A percentile compares a stretch with the other conserved stretches of the same genome.
Evolutionary conservation across 23 tunicate species (phyloP).

Genomic region (Ascidia mentula): DNA sequence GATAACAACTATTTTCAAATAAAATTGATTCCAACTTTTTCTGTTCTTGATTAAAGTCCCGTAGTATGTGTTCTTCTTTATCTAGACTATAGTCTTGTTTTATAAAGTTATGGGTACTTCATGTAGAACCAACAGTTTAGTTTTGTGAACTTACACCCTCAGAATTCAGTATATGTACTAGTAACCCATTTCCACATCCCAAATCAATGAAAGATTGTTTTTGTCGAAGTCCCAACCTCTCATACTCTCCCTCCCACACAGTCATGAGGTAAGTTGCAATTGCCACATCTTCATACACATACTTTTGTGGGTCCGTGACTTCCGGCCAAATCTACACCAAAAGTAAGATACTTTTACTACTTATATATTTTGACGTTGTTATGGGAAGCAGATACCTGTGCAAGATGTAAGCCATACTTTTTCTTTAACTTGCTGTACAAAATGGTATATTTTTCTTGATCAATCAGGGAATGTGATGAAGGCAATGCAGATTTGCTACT

Average conservation of each 20-base stretch:
- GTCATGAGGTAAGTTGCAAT: constrained; percentile 89
- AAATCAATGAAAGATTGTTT: constrained; percentile 78
- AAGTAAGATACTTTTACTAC: background rate
- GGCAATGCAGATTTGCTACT: constrained; percentile 35
- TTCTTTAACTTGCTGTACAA: constrained; percentile 55
- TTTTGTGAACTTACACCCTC: constrained; percentile 69
- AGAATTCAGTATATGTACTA: constrained; percentile 73
- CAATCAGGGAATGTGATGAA: constrained; percentile 50
- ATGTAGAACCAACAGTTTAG: too few species aligned
- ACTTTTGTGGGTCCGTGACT: constrained; percentile 98
- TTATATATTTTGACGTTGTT: background rate
- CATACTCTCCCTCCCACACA: constrained; percentile 72
- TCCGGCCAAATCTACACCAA: constrained; percentile 79
- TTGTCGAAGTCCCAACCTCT: background rate
- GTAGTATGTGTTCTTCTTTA: too few species aligned
- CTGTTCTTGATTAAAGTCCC: too few species aligned
- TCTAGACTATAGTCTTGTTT: too few species aligned
- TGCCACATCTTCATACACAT: constrained; percentile 94
- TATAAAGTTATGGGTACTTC: too few species aligned
- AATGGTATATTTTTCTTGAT: constrained; percentile 51
- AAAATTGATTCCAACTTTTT: too few species aligned
- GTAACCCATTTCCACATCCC: constrained; percentile 97
- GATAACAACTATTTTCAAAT: too few species aligned
- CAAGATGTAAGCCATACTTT: constrained; percentile 61
- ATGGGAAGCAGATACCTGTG: constrained; percentile 26